Evolutionary conservation across 2,888 invertebrate genomes (phyloP).

Genomic region (Synanthedon vespiformis): DNA sequence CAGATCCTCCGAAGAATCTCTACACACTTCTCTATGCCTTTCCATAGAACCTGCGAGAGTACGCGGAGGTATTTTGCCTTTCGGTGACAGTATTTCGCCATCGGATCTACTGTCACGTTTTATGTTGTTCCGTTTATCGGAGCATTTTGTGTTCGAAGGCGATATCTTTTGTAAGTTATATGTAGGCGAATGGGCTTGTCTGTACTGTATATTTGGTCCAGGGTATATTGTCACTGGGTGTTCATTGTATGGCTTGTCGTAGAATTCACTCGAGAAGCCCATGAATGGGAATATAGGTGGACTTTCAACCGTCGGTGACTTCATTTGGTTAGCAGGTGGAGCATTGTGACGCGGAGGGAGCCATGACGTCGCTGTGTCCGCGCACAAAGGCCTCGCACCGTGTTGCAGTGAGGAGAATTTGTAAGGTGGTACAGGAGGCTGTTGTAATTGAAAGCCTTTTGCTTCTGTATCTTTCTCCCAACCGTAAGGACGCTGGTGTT

Average conservation of each 20-base stretch:
- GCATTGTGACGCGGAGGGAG: slow-evolving; percentile 46
- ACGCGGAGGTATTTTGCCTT: slow-evolving; percentile 74
- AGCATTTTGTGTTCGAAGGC: slow-evolving; percentile 49
- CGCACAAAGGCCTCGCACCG: slow-evolving; percentile 58
- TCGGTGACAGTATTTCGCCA: slow-evolving; percentile 55
- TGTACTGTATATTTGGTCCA: slow-evolving; percentile 60
- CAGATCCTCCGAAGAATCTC: slow-evolving; percentile 69
- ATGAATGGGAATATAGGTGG: slow-evolving; percentile 61
- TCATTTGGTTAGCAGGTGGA: slow-evolving; percentile 28
- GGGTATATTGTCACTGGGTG: slow-evolving; percentile 77
- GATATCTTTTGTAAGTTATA: slow-evolving; percentile 47
- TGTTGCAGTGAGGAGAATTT: slow-evolving; percentile 78
- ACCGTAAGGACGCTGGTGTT: slow-evolving; percentile 80
- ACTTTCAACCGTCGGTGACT: slow-evolving; percentile 56
- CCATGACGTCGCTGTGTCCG: slow-evolving; percentile 44
- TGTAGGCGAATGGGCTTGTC: slow-evolving; percentile 53
- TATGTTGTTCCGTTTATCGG: slow-evolving; percentile 39
- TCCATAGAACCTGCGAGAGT: slow-evolving; percentile 79
- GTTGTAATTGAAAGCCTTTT: slow-evolving; percentile 57
- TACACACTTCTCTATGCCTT: slow-evolving; percentile 83
- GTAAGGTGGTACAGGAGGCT: slow-evolving; percentile 72
- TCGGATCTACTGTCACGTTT: slow-evolving; percentile 54
- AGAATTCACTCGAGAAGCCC: slow-evolving; percentile 63
- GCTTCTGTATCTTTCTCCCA: slow-evolving; percentile 73
- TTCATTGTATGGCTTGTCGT: slow-evolving; percentile 70